phyloP scores from a whole-genome alignment of 2,888 invertebrate genomes.

The Oxyteleia sp. region DNA sequence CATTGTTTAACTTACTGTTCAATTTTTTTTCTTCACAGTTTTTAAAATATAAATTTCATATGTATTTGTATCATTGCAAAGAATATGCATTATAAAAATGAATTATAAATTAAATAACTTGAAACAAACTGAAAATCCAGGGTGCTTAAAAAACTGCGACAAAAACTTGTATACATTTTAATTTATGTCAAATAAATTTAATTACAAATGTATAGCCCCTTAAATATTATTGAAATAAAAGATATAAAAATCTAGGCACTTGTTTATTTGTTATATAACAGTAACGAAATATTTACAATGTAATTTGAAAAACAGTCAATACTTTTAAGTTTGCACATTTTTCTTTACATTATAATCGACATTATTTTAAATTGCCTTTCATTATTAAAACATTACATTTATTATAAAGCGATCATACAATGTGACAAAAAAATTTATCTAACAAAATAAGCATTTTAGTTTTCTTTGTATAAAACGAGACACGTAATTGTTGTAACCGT shows the following conservation, averaged over 20 bases:
- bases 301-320: background rate
- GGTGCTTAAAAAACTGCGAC: slow-evolving; percentile 11
- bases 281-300: background rate
- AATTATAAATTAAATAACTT: background rate
- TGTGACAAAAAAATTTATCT: background rate
- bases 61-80: too few species aligned
- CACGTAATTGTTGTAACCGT: slow-evolving; percentile 65
- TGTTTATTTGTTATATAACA: background rate
- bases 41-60: too few species aligned
- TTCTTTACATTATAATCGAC: background rate
- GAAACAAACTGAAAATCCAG: slow-evolving; percentile 21
- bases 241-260: background rate
- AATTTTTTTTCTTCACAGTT: background rate
- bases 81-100: background rate
- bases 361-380: background rate
- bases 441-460: background rate
- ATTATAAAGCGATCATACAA: background rate
- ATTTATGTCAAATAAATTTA: slow-evolving; percentile 34
- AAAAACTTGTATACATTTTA: slow-evolving; percentile 13
- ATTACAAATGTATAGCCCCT: background rate
- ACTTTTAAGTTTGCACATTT: background rate
- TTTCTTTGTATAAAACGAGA: background rate
- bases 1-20: too few species aligned
- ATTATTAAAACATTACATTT: background rate
- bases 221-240: background rate